These are phyloP conservation scores for Chrysolina oricalcia DNA, from an alignment of 2,888 invertebrate species.

Conservation along the genomic window DNA sequence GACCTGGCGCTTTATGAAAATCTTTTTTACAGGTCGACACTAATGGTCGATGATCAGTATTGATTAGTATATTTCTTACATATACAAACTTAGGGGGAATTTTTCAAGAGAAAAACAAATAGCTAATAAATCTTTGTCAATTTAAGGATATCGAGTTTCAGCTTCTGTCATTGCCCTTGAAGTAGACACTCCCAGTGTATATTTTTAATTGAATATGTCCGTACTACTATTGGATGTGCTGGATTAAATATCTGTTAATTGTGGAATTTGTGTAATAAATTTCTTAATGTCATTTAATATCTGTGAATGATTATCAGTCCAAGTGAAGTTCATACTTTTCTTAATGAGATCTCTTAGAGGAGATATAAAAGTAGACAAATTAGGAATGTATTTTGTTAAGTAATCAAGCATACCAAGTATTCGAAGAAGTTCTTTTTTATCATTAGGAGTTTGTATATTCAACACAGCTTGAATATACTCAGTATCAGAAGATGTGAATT, in stretches of 20 bases:
- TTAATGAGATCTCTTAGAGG: conserved; percentile 32
- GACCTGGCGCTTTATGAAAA: conserved; percentile 31
- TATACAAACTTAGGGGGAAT: conserved; percentile 64
- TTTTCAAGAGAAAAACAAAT: conserved; percentile 61
- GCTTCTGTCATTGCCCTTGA: conserved; percentile 59
- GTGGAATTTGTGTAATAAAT: conserved; percentile 5
- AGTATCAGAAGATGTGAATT: not conserved
- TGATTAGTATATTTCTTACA: conserved; percentile 57
- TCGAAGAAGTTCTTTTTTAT: conserved; percentile 42
- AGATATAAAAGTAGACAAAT: conserved; percentile 25
- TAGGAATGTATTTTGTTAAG: conserved; percentile 39
- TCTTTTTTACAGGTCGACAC: conserved; percentile 50
- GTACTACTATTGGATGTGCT: conserved; percentile 47
- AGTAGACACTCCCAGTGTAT: conserved; percentile 51
- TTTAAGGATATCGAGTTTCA: conserved; percentile 58
- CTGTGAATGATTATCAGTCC: conserved; percentile 12
- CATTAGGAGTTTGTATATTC: conserved; percentile 15
- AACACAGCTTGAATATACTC: not conserved
- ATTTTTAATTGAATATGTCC: conserved; percentile 52
- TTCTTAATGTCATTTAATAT: conserved; percentile 31
- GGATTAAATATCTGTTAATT: conserved; percentile 9
- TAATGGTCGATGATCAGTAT: conserved; percentile 63
- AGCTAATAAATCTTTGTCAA: conserved; percentile 60
- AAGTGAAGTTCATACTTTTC: conserved; percentile 21
- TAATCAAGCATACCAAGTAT: conserved; percentile 40